Evolutionary conservation across 2,888 invertebrate species (phyloP), one percentile per base, ranked within the genome.

Genomic region (Tetheella fluctuosa): DNA sequence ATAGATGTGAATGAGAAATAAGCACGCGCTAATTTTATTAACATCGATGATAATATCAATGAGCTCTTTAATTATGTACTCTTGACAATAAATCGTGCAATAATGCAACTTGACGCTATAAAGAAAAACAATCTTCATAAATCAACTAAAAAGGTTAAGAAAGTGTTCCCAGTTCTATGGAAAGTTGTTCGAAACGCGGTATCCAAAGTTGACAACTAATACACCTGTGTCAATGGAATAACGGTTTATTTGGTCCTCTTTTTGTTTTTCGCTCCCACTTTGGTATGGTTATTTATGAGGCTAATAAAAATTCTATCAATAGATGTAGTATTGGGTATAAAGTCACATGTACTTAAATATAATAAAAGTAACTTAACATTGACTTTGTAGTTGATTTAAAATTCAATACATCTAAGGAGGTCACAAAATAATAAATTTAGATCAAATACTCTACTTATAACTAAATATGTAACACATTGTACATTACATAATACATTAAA

Each of bases 1-100:
- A 85, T 85, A 79, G 79, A 81, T 65, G 74, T 74, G 75, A 77
- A 84, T 74, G 70, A 70, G 70, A 73, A 70, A 63, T 63, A 70
- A 68, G 73, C 74, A 77, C 73, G 70, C 69, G 69, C 68, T 70
- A 67, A 70, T 67, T 62, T 68, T 23, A 68, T 61, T 61, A 57
- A 63, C 65, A 61, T 59, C 55, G 57, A 59, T 64, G 61, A 59
- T 67, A 57, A 63, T 65, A 63, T 59, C 62, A 60, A 57, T 57
- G 57, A 20, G 48, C 48, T 20, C 48, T 48, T 48, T 48, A 48
- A n/a, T 20, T 42, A 20, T 20, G 20, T 34, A 61, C 55, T 59
- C 58, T 63, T 64, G 61, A 60, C 60, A 62, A 62, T 55, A 62
- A 23, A 65, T 67, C 56, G 61, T 59, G 60, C 59, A 59, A 63